Conservation (phyloP, 2,888 invertebrate species). For the Dione juno region DNA sequence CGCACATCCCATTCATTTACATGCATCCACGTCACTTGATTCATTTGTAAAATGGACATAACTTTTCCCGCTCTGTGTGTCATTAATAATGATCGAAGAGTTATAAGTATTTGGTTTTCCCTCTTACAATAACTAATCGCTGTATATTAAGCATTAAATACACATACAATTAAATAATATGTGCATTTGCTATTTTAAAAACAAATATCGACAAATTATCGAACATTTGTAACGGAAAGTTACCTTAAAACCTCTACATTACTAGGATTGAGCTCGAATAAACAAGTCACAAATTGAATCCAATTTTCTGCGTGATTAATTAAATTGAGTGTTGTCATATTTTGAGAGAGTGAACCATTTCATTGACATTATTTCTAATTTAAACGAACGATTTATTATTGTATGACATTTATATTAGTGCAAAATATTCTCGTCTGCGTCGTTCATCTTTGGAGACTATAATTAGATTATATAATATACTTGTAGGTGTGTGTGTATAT, state of each 20-base stretch:
- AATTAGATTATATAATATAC: neutral
- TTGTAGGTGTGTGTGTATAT: no score
- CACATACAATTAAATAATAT: neutral
- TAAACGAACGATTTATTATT: neutral
- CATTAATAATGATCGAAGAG: constrained; percentile 21
- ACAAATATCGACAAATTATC: neutral
- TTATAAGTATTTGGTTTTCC: constrained; percentile 2
- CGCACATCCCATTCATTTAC: constrained; percentile 35
- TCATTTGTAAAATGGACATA: constrained; percentile 30
- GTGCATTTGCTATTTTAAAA: neutral
- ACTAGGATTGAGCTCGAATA: constrained; percentile 24
- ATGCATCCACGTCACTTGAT: constrained; percentile 32
- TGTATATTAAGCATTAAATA: neutral
- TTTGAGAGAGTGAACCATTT: constrained; percentile 34
- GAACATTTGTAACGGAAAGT: constrained; percentile 1
- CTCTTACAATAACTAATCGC: constrained; percentile 1
- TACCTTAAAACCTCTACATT: constrained; percentile 29
- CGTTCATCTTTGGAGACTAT: neutral
- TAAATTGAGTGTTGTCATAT: constrained; percentile 41
- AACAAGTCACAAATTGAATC: constrained; percentile 39
- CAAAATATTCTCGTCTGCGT: neutral
- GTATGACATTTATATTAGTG: neutral
- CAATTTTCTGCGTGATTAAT: constrained; percentile 41
- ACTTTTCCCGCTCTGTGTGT: constrained; percentile 32
- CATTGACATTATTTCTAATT: constrained; percentile 22